Evolutionary conservation across 1,140 invertebrate genomes (phyloP).

Genomic region (Hormaphis cornu): DNA sequence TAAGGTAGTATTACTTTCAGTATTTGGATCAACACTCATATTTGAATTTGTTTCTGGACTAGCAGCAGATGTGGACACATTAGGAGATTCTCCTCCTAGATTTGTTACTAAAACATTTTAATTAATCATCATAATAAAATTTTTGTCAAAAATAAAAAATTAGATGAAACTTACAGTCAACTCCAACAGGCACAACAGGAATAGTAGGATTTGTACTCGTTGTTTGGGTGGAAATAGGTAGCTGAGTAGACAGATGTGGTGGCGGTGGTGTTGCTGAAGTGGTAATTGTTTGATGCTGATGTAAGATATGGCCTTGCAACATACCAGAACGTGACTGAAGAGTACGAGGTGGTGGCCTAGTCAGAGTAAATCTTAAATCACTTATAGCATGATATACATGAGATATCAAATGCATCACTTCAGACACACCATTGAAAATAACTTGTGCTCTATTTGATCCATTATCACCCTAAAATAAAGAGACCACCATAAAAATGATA

Average conservation of each 20-base stretch:
- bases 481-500: neutral
- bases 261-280: neutral
- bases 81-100: neutral
- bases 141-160: neutral
- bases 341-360: constrained; percentile 55
- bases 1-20: neutral
- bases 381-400: constrained; percentile 81
- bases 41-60: constrained; percentile 10
- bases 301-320: constrained; percentile 3
- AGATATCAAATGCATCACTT: constrained; percentile 70
- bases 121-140: neutral
- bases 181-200: constrained; percentile 2
- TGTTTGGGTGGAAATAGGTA: constrained; percentile 21
- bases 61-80: neutral
- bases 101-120: neutral
- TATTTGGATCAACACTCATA: neutral
- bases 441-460: constrained; percentile 45
- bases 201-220: constrained; percentile 10
- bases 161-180: constrained; percentile 10
- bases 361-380: constrained; percentile 68
- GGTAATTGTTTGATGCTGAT: neutral
- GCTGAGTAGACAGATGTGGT: neutral
- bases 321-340: constrained; percentile 47
- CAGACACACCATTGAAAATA: constrained; percentile 60
- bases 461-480: constrained; percentile 44